Conservation (phyloP, 2,797 vertebrate genomes). For the Amblyraja radiata region DNA sequence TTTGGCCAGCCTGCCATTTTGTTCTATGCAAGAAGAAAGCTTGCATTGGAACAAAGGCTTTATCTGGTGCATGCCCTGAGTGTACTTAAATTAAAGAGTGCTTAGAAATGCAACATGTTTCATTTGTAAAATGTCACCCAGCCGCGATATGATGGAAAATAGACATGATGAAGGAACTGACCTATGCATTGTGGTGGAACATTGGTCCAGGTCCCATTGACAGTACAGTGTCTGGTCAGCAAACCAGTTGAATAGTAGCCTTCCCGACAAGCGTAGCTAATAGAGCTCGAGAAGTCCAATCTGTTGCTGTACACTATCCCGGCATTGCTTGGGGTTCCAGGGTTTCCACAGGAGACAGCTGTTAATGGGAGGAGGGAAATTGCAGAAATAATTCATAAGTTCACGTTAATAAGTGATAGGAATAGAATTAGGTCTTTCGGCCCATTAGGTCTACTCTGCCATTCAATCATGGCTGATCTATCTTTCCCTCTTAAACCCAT, state of each 20-base stretch:
- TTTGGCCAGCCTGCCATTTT: not conserved
- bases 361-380: constrained; percentile 22
- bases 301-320: constrained; percentile 81
- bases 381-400: not conserved
- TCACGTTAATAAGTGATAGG: no score
- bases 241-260: constrained; percentile 87
- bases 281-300: constrained; percentile 83
- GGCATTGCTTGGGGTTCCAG: constrained; percentile 84
- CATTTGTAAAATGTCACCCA: not conserved
- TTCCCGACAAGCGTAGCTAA: constrained; percentile 85
- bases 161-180: constrained; percentile 47
- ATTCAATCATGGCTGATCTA: no score
- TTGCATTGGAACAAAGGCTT: not conserved
- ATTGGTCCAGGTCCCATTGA: constrained; percentile 94
- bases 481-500: no score
- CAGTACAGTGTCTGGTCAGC: constrained; percentile 90
- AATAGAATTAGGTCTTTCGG: no score
- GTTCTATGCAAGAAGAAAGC: not conserved
- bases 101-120: not conserved
- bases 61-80: not conserved
- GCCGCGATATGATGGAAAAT: not conserved
- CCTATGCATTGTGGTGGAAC: constrained; percentile 86
- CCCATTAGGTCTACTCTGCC: no score
- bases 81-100: not conserved
- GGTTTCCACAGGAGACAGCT: constrained; percentile 95